Conservation (phyloP, 2,113 vertebrate species). For the Psammodynastes pulverulentus region DNA sequence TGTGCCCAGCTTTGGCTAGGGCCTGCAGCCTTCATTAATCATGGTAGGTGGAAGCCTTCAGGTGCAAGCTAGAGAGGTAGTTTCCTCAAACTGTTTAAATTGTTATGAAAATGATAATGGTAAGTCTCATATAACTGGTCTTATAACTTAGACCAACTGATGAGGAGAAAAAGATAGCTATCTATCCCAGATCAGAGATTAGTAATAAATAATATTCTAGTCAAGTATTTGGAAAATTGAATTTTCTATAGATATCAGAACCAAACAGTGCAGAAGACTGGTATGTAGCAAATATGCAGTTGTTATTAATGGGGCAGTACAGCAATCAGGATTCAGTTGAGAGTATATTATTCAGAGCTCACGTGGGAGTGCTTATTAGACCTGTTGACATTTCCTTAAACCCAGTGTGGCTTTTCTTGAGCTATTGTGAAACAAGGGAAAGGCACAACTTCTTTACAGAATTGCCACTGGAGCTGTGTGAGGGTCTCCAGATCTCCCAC, state of each 20-base stretch:
- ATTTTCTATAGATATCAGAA: not conserved
- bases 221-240: not conserved
- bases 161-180: not conserved
- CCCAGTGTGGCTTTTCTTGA: not conserved
- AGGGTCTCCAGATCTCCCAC: not conserved
- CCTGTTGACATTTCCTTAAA: not conserved
- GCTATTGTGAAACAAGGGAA: not conserved
- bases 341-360: not conserved
- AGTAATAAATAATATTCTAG: not conserved
- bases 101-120: not conserved
- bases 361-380: not conserved
- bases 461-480: not conserved
- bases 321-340: not conserved
- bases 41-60: slow-evolving; percentile 68
- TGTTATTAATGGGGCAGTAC: not conserved
- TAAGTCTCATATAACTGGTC: not conserved
- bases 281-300: not conserved
- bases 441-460: not conserved
- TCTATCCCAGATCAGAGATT: not conserved
- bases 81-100: not conserved
- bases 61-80: not conserved
- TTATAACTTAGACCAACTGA: not conserved
- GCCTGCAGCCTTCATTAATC: slow-evolving; percentile 91
- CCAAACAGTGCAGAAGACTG: not conserved
- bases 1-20: slow-evolving; percentile 91